Evolutionary conservation across 2,888 invertebrate species (phyloP).

Genomic region (Dendrolimus pini): DNA sequence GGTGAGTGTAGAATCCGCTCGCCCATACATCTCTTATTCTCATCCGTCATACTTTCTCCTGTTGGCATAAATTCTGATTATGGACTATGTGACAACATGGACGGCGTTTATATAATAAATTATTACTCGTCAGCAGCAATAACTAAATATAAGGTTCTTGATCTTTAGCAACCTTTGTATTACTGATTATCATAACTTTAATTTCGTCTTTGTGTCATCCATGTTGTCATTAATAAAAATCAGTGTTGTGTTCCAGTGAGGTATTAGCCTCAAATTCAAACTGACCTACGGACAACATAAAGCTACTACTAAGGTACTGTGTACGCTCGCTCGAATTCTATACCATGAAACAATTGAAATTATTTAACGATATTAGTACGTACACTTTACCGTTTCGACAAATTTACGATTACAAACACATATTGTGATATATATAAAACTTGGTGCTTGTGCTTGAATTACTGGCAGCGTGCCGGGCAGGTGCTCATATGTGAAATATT

Average conservation of each 20-base stretch:
- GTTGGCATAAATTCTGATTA: constrained; percentile 51
- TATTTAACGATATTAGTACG: constrained; percentile 21
- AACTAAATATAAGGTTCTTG: constrained; percentile 8
- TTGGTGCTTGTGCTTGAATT: constrained; percentile 74
- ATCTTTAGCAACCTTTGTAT: too few species aligned
- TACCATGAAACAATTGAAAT: background rate
- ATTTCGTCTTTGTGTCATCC: constrained; percentile 8
- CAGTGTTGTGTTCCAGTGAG: constrained; percentile 34
- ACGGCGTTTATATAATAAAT: constrained; percentile 19
- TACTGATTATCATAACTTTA: too few species aligned
- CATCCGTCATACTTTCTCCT: constrained; percentile 60
- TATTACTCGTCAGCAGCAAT: constrained; percentile 3
- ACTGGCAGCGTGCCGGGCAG: constrained; percentile 77
- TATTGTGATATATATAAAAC: constrained; percentile 69
- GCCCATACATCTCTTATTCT: constrained; percentile 62
- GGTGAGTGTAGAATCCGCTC: constrained; percentile 62
- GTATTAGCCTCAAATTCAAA: constrained; percentile 44
- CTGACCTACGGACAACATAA: constrained; percentile 71
- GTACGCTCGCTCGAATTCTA: constrained; percentile 29
- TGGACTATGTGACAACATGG: constrained; percentile 42
- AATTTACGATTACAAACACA: constrained; percentile 72
- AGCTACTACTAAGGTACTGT: constrained; percentile 68
- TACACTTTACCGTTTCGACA: constrained; percentile 67
- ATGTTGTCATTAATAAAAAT: constrained; percentile 26
- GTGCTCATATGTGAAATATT: constrained; percentile 73